phyloP scores from a whole-genome alignment of 2,797 vertebrate species.

The Semotilus atromaculatus region DNA sequence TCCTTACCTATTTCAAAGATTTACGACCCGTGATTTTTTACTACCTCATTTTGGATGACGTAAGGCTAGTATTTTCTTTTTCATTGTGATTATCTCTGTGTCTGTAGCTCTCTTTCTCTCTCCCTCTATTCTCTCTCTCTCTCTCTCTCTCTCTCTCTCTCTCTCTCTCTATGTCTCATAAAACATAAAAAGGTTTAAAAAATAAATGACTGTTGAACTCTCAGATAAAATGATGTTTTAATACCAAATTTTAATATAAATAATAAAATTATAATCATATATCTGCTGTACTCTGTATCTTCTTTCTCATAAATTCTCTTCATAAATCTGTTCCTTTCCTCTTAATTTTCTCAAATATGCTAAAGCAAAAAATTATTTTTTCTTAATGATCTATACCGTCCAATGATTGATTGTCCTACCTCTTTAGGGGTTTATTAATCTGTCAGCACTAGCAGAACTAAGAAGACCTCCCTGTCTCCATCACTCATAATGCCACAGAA shows the following conservation, averaged over 20 bases:
- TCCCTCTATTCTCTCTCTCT: background rate
- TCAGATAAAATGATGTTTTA: conserved; percentile 11
- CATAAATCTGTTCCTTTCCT: conserved; percentile 9
- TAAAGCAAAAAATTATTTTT: background rate
- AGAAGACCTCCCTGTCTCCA: conserved; percentile 7
- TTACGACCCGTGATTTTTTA: conserved; percentile 51
- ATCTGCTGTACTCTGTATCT: background rate
- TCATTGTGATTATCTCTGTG: background rate
- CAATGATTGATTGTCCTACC: conserved; percentile 21
- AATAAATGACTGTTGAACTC: background rate
- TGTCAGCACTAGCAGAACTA: background rate
- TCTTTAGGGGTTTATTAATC: conserved; percentile 31
- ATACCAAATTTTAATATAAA: background rate
- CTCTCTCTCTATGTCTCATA: background rate
- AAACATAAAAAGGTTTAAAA: background rate
- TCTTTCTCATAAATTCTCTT: background rate
- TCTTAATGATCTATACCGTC: background rate
- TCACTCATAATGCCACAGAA: conserved; percentile 20
- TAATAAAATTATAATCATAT: conserved; percentile 12
- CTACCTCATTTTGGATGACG: conserved; percentile 27
- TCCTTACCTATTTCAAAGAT: conserved; percentile 49
- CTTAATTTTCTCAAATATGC: conserved; percentile 13
- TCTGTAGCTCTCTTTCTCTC: background rate
- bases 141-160: background rate
- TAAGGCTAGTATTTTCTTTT: conserved; percentile 42